phyloP scores from a whole-genome alignment of 1,140 invertebrate species.

The Drosophila melanica region DNA sequence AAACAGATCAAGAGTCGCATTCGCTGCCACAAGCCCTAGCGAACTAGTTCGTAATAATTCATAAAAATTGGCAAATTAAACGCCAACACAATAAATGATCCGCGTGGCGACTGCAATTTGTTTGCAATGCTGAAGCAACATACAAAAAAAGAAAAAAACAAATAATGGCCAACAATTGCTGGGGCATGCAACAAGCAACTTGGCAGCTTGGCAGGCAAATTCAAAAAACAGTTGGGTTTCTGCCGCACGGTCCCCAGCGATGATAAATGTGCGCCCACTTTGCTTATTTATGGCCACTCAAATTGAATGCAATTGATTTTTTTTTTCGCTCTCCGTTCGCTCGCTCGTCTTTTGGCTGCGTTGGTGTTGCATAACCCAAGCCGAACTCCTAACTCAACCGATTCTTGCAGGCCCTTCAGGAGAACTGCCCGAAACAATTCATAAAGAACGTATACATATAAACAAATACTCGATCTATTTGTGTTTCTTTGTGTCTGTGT shows the following conservation, averaged over 20 bases:
- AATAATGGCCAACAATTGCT: slow-evolving; percentile 25
- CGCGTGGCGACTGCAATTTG: slow-evolving; percentile 69
- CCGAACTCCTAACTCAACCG: slow-evolving; percentile 28
- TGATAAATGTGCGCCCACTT: slow-evolving; percentile 73
- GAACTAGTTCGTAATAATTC: slow-evolving; percentile 61
- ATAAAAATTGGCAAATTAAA: slow-evolving; percentile 83
- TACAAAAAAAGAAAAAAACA: slow-evolving; percentile 26
- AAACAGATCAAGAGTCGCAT: slow-evolving; percentile 57
- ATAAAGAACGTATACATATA: slow-evolving; percentile 13
- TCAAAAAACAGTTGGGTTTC: slow-evolving; percentile 39
- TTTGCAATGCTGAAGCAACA: slow-evolving; percentile 38
- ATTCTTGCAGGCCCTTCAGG: slow-evolving; percentile 54
- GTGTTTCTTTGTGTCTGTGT: slow-evolving; percentile 45
- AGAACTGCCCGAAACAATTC: slow-evolving; percentile 51
- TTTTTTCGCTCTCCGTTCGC: slow-evolving; percentile 5
- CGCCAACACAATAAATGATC: slow-evolving; percentile 79
- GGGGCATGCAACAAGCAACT: slow-evolving; percentile 13
- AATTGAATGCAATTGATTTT: slow-evolving; percentile 82
- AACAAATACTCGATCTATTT: slow-evolving; percentile 25
- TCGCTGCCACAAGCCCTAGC: slow-evolving; percentile 21
- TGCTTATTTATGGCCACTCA: slow-evolving; percentile 73
- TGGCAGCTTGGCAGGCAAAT: not conserved
- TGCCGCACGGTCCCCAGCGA: slow-evolving; percentile 24
- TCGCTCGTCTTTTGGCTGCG: slow-evolving; percentile 28
- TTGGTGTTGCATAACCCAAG: slow-evolving; percentile 71